These are phyloP conservation scores for Pseudocheirus occidentalis DNA, from an alignment of 2,797 vertebrate genomes.

Conservation along the genomic window DNA sequence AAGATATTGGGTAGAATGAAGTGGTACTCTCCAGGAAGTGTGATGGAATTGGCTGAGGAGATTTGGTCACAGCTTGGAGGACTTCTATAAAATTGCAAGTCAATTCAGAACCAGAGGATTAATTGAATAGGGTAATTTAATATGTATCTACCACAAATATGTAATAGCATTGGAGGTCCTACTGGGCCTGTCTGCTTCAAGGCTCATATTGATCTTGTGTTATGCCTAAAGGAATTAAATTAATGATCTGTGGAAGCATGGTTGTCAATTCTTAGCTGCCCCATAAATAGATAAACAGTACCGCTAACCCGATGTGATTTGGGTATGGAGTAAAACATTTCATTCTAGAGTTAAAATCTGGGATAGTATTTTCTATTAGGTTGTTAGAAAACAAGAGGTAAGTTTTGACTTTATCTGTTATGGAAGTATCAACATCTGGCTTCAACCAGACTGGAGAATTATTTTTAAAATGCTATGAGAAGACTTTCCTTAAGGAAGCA, in stretches of 20 bases:
- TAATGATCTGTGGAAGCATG: background rate
- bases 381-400: constrained; percentile 2
- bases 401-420: constrained; percentile 14
- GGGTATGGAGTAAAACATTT: background rate
- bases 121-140: background rate
- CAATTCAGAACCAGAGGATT: background rate
- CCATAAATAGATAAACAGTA: background rate
- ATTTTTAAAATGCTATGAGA: background rate
- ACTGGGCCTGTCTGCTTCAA: background rate
- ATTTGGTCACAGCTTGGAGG: background rate
- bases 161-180: background rate
- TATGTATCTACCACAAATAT: background rate
- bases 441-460: background rate
- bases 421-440: background rate
- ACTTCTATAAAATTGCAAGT: background rate
- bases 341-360: background rate
- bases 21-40: background rate
- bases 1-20: background rate
- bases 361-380: background rate
- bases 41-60: background rate
- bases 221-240: background rate
- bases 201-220: background rate
- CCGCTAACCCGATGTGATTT: background rate
- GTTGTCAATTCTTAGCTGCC: background rate
- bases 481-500: background rate